A percentile compares a stretch with the other conserved stretches of the same genome.
Evolutionary conservation across 2,113 vertebrate species (phyloP).

Genomic region (Brachypodius melanocephalos): DNA sequence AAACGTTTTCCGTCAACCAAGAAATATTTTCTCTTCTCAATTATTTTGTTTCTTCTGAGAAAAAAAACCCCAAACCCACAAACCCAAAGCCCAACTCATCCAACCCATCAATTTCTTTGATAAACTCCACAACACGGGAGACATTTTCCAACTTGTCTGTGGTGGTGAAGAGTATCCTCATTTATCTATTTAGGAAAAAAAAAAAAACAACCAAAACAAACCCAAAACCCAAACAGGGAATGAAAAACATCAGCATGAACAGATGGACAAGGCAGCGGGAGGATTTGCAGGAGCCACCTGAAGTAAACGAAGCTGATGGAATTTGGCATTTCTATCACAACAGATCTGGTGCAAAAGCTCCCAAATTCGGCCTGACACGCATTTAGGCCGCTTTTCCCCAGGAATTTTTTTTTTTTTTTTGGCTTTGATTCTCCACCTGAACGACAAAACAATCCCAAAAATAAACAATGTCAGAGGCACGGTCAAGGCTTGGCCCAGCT

Average conservation of each 20-base stretch:
- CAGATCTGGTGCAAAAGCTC: slow-evolving; percentile 4
- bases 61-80: not conserved
- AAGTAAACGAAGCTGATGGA: slow-evolving; percentile 32
- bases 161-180: not conserved
- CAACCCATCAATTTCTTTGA: not conserved
- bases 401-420: not conserved
- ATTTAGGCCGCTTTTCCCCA: not conserved
- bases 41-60: not conserved
- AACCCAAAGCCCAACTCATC: not conserved
- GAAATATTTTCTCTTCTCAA: slow-evolving; percentile 1
- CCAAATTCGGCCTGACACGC: slow-evolving; percentile 5
- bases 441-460: not conserved
- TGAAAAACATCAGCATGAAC: not conserved
- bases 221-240: not conserved
- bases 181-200: not conserved
- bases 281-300: slow-evolving; percentile 28
- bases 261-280: slow-evolving; percentile 52
- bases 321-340: slow-evolving; percentile 37
- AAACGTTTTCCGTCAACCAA: not conserved
- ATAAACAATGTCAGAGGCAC: not conserved
- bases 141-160: not conserved
- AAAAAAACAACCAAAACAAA: no score
- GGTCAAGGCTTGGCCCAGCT: not conserved
- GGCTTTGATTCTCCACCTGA: not conserved
- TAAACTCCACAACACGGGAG: not conserved